Conservation (phyloP, 2,113 vertebrate species). For the Grammomys dolichurus region DNA sequence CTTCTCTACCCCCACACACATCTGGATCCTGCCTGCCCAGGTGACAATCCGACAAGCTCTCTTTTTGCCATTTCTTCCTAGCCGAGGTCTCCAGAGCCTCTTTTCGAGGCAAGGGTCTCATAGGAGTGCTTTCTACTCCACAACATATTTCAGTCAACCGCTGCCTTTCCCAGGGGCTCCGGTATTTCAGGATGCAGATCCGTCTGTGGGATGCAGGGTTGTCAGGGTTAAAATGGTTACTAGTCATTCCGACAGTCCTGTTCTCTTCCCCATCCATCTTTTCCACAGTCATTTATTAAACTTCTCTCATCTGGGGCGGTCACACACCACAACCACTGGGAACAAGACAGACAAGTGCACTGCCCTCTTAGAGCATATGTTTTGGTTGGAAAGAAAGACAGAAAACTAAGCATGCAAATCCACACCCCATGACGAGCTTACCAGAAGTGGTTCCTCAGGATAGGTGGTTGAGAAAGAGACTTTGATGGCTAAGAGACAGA, state of each 20-base stretch:
- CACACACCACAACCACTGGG: accelerated
- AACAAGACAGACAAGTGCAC: not conserved
- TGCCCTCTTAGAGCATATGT: not conserved
- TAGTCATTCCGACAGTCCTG: not conserved
- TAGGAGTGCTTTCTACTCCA: constrained; percentile 3
- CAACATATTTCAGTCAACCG: constrained; percentile 58
- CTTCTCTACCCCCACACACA: not conserved
- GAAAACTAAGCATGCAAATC: not conserved
- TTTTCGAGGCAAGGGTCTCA: not conserved
- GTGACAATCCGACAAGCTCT: not conserved
- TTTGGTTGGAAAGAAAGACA: not conserved
- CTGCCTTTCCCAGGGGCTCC: not conserved
- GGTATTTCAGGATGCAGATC: not conserved
- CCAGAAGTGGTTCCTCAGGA: not conserved
- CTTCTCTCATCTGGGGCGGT: not conserved
- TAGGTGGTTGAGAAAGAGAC: not conserved
- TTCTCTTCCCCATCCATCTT: not conserved
- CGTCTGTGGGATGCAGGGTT: not conserved
- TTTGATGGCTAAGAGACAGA: not conserved
- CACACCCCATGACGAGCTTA: not conserved
- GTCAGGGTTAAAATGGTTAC: not conserved
- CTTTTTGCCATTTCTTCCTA: not conserved
- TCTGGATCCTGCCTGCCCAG: not conserved
- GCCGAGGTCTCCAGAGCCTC: not conserved
- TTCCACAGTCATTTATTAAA: not conserved